Evolutionary conservation across 1,140 invertebrate species (phyloP), one percentile per base, ranked within the genome.

Genomic region (Hormaphis cornu): DNA sequence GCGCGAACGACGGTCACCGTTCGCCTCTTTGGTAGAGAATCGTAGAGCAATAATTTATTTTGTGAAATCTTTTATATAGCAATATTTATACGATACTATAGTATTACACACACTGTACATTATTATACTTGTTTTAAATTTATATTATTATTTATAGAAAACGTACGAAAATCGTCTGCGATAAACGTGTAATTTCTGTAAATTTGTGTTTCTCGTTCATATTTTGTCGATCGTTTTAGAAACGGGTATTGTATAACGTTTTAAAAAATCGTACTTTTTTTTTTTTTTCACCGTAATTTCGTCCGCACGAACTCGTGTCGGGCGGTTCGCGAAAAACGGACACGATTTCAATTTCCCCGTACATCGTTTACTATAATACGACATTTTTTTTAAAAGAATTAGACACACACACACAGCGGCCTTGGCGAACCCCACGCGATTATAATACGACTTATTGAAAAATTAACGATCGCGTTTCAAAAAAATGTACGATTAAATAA

Each of bases 331-430:
- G n/a, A n/a, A n/a, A n/a, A n/a, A n/a, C n/a, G n/a, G n/a, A n/a
- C n/a, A n/a, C n/a, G n/a, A n/a, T n/a, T n/a, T n/a, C n/a, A n/a
- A n/a, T n/a, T n/a, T n/a, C n/a, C n/a, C n/a, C n/a, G n/a, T n/a
- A n/a, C n/a, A n/a, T n/a, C n/a, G n/a, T n/a, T n/a, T n/a, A n/a
- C n/a, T n/a, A n/a, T n/a, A n/a, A n/a, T n/a, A n/a, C n/a, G n/a
- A n/a, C n/a, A 18, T 2, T 18, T 10, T 18, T 4, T 44, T 18
- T 28, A 20, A 63, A 63, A 48, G 33, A n/a, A n/a, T n/a, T n/a
- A n/a, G n/a, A n/a, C n/a, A n/a, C n/a, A n/a, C n/a, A 63, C 61
- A 66, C 61, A 66, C 24, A 66, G 61, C 50, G 61, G 61, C 61
- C 61, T 66, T 66, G 61, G 50, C 4, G 26, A 63, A 48, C 30